These are phyloP conservation scores for Lytechinus pictus DNA, from an alignment of 35 echinoderm and acorn worm species.

Conservation along the genomic window DNA sequence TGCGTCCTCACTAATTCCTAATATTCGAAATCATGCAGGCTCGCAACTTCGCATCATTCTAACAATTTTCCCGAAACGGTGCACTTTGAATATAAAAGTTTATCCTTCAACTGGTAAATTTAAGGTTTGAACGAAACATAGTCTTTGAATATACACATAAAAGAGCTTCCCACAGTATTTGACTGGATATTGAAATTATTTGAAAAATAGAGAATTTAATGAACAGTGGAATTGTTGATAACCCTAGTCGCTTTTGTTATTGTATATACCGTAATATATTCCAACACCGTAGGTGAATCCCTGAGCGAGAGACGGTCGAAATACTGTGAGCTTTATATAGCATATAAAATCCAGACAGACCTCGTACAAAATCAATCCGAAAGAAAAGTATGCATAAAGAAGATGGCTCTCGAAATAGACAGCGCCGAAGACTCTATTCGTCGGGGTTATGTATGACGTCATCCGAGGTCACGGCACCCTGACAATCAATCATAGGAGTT, in stretches of 20 bases:
- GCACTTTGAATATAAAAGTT: too few species aligned
- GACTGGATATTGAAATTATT: background rate
- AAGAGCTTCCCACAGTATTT: background rate
- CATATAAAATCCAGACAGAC: background rate
- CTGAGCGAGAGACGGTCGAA: background rate
- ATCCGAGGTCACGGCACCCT: background rate
- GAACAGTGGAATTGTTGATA: too few species aligned
- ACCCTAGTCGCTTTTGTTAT: background rate
- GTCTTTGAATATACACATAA: too few species aligned
- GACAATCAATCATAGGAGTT: background rate
- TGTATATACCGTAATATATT: background rate
- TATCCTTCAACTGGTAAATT: too few species aligned
- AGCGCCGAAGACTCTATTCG: background rate
- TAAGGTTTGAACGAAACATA: too few species aligned
- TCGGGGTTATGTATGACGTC: background rate
- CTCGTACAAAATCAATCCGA: background rate
- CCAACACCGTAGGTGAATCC: background rate
- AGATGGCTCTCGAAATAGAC: background rate
- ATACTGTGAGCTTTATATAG: background rate
- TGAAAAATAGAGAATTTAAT: background rate
- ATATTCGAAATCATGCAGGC: too few species aligned
- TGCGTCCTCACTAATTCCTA: background rate
- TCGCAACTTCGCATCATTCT: too few species aligned
- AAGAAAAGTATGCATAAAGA: background rate
- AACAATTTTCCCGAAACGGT: too few species aligned